Percentiles rank a stretch among this genome's conserved stretches.
Evolutionary conservation across 2,888 invertebrate genomes (phyloP).

Genomic region (Meliscaeva auricollis): DNA sequence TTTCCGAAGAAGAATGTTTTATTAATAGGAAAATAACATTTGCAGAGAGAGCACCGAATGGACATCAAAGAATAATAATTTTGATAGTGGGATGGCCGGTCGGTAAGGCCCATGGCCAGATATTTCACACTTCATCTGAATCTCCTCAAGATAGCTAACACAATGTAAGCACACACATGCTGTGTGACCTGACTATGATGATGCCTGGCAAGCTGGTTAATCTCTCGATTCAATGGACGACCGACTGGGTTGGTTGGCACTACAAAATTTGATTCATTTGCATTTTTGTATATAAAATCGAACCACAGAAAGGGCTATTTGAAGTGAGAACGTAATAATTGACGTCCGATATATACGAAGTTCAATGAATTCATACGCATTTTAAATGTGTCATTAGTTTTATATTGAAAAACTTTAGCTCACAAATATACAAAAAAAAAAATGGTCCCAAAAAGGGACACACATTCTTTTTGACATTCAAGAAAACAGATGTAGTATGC

Average conservation of each 20-base stretch:
- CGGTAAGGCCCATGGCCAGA: background rate
- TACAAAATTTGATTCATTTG: background rate
- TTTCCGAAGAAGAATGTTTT: background rate
- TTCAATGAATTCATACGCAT: no score
- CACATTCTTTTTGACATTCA: no score
- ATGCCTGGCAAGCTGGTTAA: background rate
- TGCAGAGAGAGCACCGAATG: background rate
- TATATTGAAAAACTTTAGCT: no score
- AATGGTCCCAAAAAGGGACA: no score
- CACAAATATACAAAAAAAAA: no score
- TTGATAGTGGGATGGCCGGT: background rate
- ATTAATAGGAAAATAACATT: background rate
- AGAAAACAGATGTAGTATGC: no score
- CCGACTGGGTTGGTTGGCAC: no score
- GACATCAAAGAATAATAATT: constrained; percentile 8
- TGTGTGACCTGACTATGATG: background rate
- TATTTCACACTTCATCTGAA: background rate
- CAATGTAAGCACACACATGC: background rate
- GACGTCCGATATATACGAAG: no score
- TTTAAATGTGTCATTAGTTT: no score
- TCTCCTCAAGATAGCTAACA: background rate
- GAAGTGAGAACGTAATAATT: no score
- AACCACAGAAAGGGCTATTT: background rate
- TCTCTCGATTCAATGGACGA: background rate
- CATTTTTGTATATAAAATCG: background rate